A percentile compares a stretch with the other conserved stretches of the same genome.
Conservation (phyloP, 1,140 invertebrate genomes). For the Bemisia tabaci region DNA sequence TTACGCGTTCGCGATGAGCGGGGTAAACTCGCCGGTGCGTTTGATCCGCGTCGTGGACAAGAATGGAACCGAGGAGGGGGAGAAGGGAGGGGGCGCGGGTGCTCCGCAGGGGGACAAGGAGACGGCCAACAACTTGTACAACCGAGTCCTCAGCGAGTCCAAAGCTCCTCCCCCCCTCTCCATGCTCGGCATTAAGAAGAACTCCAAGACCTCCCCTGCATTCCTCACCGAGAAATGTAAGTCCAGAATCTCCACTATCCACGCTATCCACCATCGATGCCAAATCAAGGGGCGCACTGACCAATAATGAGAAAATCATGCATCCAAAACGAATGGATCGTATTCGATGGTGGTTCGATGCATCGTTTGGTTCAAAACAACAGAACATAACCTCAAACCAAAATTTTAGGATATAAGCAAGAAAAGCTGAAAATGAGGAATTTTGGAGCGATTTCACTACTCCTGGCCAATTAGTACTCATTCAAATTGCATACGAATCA, state of each 20-base stretch:
- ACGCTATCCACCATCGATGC: too few relatives aligned
- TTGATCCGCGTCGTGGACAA: neutral
- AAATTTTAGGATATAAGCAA: too few relatives aligned
- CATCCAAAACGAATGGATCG: too few relatives aligned
- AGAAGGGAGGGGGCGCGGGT: neutral
- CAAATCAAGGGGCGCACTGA: too few relatives aligned
- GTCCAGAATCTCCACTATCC: neutral
- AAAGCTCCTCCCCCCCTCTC: neutral
- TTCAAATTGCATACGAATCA: too few relatives aligned
- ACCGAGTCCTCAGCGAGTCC: neutral
- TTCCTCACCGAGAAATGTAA: neutral
- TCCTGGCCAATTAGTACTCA: too few relatives aligned
- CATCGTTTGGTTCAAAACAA: too few relatives aligned
- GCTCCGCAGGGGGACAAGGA: neutral
- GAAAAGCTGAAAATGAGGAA: too few relatives aligned
- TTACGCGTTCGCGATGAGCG: neutral
- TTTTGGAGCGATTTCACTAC: too few relatives aligned
- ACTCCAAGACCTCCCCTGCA: neutral
- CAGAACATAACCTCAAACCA: too few relatives aligned
- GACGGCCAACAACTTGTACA: neutral
- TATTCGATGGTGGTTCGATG: too few relatives aligned
- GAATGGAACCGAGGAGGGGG: neutral
- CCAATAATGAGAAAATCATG: too few relatives aligned
- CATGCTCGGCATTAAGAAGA: neutral
- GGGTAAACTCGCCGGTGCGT: neutral